Evolutionary conservation across 2,888 invertebrate species (phyloP), one percentile per base, ranked within the genome.

Genomic region (Brenthis hecate): DNA sequence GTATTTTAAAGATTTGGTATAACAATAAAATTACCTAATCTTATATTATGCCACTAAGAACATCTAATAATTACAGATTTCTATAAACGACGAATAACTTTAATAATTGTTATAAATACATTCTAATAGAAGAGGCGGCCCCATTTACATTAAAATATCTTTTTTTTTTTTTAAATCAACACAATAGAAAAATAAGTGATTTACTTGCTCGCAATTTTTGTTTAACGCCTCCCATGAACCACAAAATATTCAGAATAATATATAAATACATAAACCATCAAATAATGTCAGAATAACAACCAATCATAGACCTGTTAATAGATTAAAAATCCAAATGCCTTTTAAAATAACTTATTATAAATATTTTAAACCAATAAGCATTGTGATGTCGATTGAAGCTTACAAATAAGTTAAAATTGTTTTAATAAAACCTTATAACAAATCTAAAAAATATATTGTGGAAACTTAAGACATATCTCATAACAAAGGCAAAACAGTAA

Each of bases 91-190:
- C 53, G 60, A 68, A 60, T 60, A 66, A 66, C 63, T 65, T 51
- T 62, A 63, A 65, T 58, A 62, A 63, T 72, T 73, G 77, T 81
- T 81, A 83, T 80, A 76, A 81, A 84, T 88, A 89, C 74, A 79
- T 84, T 78, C 83, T 78, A 83, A 79, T 82, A 84, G 83, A 81
- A 88, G 86, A 92, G 91, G 91, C 92, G 92, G 92, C 89, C 89
- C 87, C 91, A 86, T 86, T 89, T 88, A 82, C 85, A 82, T 82
- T 87, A 83, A 78, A 32, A 80, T 84, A 84, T 79, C 79, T 72
- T 72, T 72, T 66, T 19, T 19, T 19, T 73, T 75, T 28, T 28
- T 28, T 28, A 28, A 28, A 28, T 60, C 48, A 60, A 60, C 48
- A 50, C 55, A 56, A 61, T 51, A 66, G 23, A n/a, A 32, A 36